These are phyloP conservation scores for Hylyphantes graminicola DNA, from an alignment of 1,140 invertebrate genomes.

Conservation along the genomic window DNA sequence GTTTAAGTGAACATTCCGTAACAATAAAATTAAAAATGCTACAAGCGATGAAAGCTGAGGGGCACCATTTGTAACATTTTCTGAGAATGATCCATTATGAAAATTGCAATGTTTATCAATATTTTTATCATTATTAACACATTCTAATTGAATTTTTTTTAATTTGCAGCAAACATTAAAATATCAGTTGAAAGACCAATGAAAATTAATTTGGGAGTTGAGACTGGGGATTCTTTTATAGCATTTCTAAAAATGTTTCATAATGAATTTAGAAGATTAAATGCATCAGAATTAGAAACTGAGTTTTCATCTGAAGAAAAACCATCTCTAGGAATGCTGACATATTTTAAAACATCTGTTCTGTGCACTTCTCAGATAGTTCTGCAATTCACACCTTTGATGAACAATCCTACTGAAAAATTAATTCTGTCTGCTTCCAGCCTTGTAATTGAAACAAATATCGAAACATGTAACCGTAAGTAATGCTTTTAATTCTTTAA, in stretches of 20 bases:
- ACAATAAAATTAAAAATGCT: too few species aligned
- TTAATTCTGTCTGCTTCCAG: conserved; percentile 1
- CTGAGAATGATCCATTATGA: too few species aligned
- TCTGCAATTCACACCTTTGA: conserved; percentile 9
- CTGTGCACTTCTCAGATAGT: conserved; percentile 33
- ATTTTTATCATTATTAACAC: not conserved
- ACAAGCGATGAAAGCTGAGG: too few species aligned
- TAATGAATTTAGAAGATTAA: not conserved
- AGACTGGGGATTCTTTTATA: conserved; percentile 2
- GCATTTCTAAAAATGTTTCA: conserved; percentile 23
- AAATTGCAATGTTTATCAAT: too few species aligned
- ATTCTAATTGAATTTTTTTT: conserved; percentile 4
- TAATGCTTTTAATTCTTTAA: not conserved
- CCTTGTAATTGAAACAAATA: not conserved
- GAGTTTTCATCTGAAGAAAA: not conserved
- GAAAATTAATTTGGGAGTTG: conserved; percentile 29
- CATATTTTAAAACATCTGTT: conserved; percentile 6
- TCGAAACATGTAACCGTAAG: conserved; percentile 38
- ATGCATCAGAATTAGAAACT: not conserved
- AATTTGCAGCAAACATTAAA: conserved; percentile 15
- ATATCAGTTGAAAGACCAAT: conserved; percentile 51
- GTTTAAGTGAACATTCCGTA: too few species aligned
- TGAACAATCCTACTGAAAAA: conserved; percentile 16
- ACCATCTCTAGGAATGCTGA: not conserved
- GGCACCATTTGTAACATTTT: too few species aligned